phyloP scores from a whole-genome alignment of 2,113 vertebrate genomes.

The Picathartes gymnocephalus region DNA sequence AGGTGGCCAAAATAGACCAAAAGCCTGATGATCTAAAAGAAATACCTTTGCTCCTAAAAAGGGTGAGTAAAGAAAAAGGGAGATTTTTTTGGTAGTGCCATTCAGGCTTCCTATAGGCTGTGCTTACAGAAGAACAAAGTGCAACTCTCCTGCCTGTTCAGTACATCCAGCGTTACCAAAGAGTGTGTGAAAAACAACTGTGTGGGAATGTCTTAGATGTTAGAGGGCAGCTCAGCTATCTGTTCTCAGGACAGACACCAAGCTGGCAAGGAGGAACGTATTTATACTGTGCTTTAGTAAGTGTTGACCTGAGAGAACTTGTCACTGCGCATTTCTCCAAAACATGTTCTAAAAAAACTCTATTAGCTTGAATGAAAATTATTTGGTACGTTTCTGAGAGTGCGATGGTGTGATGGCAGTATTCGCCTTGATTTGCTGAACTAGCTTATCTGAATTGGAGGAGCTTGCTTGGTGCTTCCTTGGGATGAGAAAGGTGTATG shows the following conservation, averaged over 20 bases:
- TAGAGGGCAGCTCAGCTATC: neutral
- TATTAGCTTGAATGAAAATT: neutral
- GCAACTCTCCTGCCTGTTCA: neutral
- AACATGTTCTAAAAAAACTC: neutral
- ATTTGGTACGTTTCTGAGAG: neutral
- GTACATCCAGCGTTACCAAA: neutral
- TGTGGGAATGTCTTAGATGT: fast-evolving
- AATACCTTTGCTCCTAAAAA: neutral
- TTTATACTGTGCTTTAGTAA: neutral
- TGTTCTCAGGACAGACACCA: neutral
- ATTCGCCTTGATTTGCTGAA: neutral
- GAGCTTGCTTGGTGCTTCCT: neutral
- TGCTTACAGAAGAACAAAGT: neutral
- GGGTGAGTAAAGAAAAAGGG: neutral
- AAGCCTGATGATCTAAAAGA: neutral
- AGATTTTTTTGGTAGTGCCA: neutral
- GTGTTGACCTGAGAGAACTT: neutral
- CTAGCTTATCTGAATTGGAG: neutral
- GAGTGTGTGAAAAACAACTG: neutral
- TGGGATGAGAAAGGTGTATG: neutral
- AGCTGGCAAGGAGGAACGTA: neutral
- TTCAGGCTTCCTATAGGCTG: neutral
- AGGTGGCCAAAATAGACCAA: neutral
- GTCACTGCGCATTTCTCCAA: neutral
- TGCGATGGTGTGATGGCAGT: neutral